These are phyloP conservation scores for Micronycteris hirsuta DNA, from an alignment of 2,113 vertebrate genomes.

Conservation along the genomic window DNA sequence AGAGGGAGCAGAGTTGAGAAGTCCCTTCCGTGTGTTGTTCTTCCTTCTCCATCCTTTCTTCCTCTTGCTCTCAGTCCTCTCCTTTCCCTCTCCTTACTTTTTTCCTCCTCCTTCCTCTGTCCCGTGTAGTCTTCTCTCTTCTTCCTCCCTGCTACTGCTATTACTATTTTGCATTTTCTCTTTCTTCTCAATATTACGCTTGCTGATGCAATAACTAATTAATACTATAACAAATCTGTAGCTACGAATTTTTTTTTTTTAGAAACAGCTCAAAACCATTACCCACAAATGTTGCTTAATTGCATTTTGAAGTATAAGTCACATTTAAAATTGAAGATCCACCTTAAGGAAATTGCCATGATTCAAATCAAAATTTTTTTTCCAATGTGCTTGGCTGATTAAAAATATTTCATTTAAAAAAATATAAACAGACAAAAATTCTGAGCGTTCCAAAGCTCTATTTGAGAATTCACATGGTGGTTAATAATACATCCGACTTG, in stretches of 20 bases:
- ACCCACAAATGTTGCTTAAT: slow-evolving; percentile 65
- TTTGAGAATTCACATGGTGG: slow-evolving; percentile 34
- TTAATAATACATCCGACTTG: slow-evolving; percentile 51
- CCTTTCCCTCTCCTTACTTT: background rate
- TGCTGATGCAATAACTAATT: slow-evolving; percentile 71
- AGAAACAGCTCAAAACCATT: slow-evolving; percentile 70
- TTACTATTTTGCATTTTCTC: slow-evolving; percentile 41
- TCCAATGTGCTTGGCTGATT: background rate
- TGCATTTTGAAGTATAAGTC: slow-evolving; percentile 50
- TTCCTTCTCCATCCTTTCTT: background rate
- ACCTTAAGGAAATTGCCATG: slow-evolving; percentile 47
- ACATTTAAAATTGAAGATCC: slow-evolving; percentile 57
- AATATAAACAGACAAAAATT: slow-evolving; percentile 48
- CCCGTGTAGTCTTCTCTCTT: background rate
- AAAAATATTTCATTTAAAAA: slow-evolving; percentile 62
- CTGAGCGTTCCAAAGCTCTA: slow-evolving; percentile 50
- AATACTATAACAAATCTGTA: slow-evolving; percentile 68
- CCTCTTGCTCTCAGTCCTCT: background rate
- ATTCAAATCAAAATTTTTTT: slow-evolving; percentile 41
- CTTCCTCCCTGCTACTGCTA: background rate
- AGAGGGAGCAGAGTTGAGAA: background rate
- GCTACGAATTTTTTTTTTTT: slow-evolving; percentile 71
- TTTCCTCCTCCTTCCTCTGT: background rate
- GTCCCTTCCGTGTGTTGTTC: background rate
- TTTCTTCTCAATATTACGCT: slow-evolving; percentile 60